Conservation (phyloP, 1,140 invertebrate species). For the Palaemon carinicauda region DNA sequence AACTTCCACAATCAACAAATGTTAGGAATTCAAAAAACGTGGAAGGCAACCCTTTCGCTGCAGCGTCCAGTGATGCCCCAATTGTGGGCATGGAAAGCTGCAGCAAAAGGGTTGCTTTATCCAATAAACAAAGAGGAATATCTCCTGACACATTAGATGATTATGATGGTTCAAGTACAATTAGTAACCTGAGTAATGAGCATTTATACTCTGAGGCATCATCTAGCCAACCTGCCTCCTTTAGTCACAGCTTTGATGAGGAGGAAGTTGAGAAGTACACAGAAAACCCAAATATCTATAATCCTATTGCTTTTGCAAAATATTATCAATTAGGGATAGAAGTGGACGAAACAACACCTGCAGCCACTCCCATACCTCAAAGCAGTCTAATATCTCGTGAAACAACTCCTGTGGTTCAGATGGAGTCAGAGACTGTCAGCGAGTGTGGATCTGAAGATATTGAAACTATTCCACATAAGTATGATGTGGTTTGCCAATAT, state of each 20-base stretch:
- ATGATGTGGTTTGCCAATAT: constrained; percentile 16
- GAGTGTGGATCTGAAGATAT: constrained; percentile 50
- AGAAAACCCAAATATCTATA: constrained; percentile 45
- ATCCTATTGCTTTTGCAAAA: constrained; percentile 49
- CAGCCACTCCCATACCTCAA: constrained; percentile 15
- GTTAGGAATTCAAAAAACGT: constrained; percentile 59
- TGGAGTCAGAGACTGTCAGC: constrained; percentile 12
- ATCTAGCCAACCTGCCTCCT: constrained; percentile 43
- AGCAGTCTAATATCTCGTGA: neutral
- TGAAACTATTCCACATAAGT: constrained; percentile 36
- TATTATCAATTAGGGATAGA: constrained; percentile 54
- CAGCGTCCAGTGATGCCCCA: constrained; percentile 55
- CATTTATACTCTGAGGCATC: constrained; percentile 53
- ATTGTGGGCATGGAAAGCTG: constrained; percentile 26
- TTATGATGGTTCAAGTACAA: constrained; percentile 51
- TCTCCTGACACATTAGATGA: constrained; percentile 52
- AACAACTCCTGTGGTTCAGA: neutral
- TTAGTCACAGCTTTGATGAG: constrained; percentile 50
- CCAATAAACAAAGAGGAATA: constrained; percentile 16
- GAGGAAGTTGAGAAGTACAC: constrained; percentile 33
- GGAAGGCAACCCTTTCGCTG: constrained; percentile 60
- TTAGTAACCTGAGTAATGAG: constrained; percentile 51
- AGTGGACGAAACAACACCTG: constrained; percentile 46
- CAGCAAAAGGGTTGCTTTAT: constrained; percentile 60
- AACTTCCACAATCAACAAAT: constrained; percentile 21